Evolutionary conservation across 2,113 vertebrate genomes (phyloP), one percentile per base, ranked within the genome.

Genomic region (Chaetura pelagica): DNA sequence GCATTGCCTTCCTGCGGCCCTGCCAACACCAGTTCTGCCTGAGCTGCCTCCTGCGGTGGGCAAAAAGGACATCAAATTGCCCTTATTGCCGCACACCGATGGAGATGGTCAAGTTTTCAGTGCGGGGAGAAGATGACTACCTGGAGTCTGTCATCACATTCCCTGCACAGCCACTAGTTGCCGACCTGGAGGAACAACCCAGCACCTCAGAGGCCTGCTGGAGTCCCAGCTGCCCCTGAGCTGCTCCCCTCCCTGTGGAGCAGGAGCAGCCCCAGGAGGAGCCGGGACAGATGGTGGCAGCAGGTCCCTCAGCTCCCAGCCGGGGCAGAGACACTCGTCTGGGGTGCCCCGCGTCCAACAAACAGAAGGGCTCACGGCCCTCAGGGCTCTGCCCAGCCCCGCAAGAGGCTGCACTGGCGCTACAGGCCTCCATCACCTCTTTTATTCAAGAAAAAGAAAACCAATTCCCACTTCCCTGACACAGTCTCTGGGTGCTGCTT

Each of bases 261-360:
- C 9, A 6, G 13, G 7, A 21, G 15, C 18, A n/a, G 44, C 6
- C 24, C 12, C 5, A 15, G 16, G 8, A 82, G 23, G 29, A 35
- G 18, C 8, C 8, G 7, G 30, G 26, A 7, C 6, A 4, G 16
- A 9, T 8, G 15, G 26, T 0, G 0, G 20, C 1, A 10, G 12
- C 42, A 57, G 17, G 6, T 69, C 24, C 10, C 22, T 49, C 55
- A 13, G 23, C 22, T 30, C 8, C 12, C 7, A 18, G 32, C 8
- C 7, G 8, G 17, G 35, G 7, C 23, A 78, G 9, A 21, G 12
- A 27, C 32, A 7, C 59, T 64, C 10, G 3, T 12, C 19, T 6
- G 1, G 4, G 10, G 3, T 1, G 12, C 7, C 27, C 18, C 2
- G 24, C 4, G 1, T 4, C 4, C 9, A 6, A 2, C 3, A 30